Base-by-base conservation (phyloP, 2,797 vertebrate species). In the Scomberomorus guttatus region DNA sequence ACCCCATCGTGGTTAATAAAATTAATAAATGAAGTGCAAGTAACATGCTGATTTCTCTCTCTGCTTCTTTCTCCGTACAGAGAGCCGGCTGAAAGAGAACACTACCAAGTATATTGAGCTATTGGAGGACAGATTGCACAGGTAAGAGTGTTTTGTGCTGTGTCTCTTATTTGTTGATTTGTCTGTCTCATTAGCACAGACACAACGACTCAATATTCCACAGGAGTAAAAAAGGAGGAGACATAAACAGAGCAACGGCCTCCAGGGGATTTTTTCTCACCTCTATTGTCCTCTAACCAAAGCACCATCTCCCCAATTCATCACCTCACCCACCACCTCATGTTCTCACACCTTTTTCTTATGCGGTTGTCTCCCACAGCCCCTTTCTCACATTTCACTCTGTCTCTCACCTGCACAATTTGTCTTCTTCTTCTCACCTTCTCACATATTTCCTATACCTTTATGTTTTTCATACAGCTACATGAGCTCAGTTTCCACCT, bases 61-160 rank as follows among this genome's bases (percentile, higher is more conserved):
- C 48, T 84, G 51, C 50, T 72, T 83, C 24, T 79, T 60, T 68
- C 56, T 87, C 51, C 51, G 78, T 81, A n/a, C 91, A 97, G 97
- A 96, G 81, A 90, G 85, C 44, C 84, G 24, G 11, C 74, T 97
- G 83, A 96, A 95, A 87, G 96, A 95, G 82, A 95, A 92, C 64
- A 79, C 93, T 5, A 64, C 81, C 79, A 96, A 94, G 80, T 97
- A 96, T 56, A 94, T 96, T 87, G 94, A 93, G 82, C 69, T 95
- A 7, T 79, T 97, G 67, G 95, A 96, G 86, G 95, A 95, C 82
- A 92, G 94, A 73, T 77, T 97, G 63, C 92, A 90, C 81, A 96
- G 96, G 97, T 97, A 92, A 68, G 84, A 39, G 52, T 24, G 48
- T 5, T 57, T 37, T 65, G 14, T 67, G 6, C 15, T 1, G 1